Evolutionary conservation across 2,888 invertebrate species (phyloP).

Genomic region (Calliscelio sp.): DNA sequence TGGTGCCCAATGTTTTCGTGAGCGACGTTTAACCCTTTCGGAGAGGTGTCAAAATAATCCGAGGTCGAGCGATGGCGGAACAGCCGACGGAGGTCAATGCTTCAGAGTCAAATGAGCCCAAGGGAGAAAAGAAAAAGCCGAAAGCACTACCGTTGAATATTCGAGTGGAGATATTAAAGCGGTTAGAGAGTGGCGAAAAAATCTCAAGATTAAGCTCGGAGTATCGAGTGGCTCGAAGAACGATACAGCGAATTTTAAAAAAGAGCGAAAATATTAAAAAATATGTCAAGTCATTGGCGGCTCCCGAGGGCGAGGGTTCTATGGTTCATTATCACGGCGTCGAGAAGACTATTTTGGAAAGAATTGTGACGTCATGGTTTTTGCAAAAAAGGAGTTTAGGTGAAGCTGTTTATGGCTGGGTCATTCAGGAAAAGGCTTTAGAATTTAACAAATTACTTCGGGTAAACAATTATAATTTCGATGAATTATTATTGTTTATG

Average conservation of each 20-base stretch:
- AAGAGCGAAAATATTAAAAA: constrained; percentile 48
- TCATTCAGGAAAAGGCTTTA: constrained; percentile 60
- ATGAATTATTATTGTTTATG: constrained; percentile 2
- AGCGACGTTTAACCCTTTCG: background rate
- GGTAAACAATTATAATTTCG: constrained; percentile 8
- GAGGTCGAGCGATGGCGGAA: constrained; percentile 1
- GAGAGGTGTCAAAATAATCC: background rate
- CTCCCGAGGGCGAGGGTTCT: background rate
- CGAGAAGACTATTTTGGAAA: constrained; percentile 50
- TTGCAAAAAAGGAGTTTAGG: constrained; percentile 56
- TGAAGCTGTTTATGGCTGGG: constrained; percentile 60
- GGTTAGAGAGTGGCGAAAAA: constrained; percentile 52
- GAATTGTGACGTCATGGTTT: constrained; percentile 54
- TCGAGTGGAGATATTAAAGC: constrained; percentile 45
- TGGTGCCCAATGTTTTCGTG: constrained; percentile 10
- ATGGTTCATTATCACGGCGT: constrained; percentile 48
- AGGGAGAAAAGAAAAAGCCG: background rate
- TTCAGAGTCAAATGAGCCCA: background rate
- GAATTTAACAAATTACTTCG: constrained; percentile 57
- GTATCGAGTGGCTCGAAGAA: constrained; percentile 45
- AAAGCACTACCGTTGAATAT: constrained; percentile 36
- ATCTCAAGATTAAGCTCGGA: constrained; percentile 45
- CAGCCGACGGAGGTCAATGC: background rate
- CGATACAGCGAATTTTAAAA: constrained; percentile 47
- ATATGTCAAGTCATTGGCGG: constrained; percentile 7